Base-by-base conservation (phyloP, 2,797 vertebrate genomes). In the Sus cebifrons region DNA sequence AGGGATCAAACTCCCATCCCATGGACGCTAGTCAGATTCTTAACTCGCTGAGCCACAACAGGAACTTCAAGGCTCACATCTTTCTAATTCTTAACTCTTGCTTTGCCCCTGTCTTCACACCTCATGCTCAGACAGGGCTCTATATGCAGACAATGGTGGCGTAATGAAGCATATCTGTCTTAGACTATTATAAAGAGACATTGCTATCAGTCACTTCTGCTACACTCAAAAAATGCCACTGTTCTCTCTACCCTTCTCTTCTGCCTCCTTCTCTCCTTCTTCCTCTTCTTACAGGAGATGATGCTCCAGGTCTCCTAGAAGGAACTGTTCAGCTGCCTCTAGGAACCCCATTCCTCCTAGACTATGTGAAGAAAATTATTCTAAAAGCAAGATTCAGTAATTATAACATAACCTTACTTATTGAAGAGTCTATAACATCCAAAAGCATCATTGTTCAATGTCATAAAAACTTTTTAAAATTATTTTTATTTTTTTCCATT, bases 141-240 rank as follows among this genome's bases (percentile, higher is more conserved):
- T 81, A 13, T 32, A 54, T 73, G 21, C 17, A 86, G 77, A 92
- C 36, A 67, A 4, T 54, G 17, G 40, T 29, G 21, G 56, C 29
- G 16, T 2, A 29, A 25, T 71, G 52, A 67, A 12, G 8, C 3
- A 2, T 64, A 12, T 67, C 86, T 94, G 16, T 73, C 74, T 94
- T 75, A 73, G 88, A 78, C 36, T 27, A 79, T 40, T 62, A 14
- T 52, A 94, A 58, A 91, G 86, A 73, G 70, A 89, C 91, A 82
- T 20, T 6, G 6, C 20, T 49, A 4, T 9, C 5, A 54, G 36
- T 88, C 60, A 78, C 5, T 77, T 77, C 5, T 23, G 56, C 36
- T 73, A 13, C 16, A 20, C 29, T 89, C 23, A 73, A 21, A 79
- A 62, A 16, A 32, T 60, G 62, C 14, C 12, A 32, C 58, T 21